Percentiles rank a stretch among this genome's conserved stretches.
phyloP scores from a whole-genome alignment of 2,113 vertebrate genomes.

The Melanostigma gelatinosum region DNA sequence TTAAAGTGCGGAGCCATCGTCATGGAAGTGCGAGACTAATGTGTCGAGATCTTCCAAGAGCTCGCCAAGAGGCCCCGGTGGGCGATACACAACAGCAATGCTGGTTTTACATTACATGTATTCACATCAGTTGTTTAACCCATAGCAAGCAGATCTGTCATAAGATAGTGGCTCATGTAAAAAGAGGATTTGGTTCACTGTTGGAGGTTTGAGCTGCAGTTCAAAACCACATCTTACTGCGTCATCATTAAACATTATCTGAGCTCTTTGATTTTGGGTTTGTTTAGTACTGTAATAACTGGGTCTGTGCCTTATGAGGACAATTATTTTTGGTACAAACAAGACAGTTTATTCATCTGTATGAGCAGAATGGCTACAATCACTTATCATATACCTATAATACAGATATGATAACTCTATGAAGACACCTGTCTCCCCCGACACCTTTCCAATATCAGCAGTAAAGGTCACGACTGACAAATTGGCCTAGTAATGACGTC shows the following conservation, averaged over 20 bases:
- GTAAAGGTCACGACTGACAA: too few species aligned
- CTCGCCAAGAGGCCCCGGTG: too few species aligned
- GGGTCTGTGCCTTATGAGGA: neutral
- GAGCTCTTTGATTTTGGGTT: neutral
- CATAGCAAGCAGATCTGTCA: neutral
- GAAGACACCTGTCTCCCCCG: too few species aligned
- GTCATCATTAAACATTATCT: neutral
- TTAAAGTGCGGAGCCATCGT: too few species aligned
- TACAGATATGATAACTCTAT: too few species aligned
- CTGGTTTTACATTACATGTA: neutral
- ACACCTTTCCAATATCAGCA: too few species aligned
- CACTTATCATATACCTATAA: neutral
- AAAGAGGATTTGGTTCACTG: too few species aligned
- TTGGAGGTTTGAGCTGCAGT: neutral
- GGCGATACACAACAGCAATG: too few species aligned
- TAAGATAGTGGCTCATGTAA: neutral
- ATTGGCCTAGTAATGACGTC: too few species aligned
- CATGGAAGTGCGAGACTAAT: too few species aligned
- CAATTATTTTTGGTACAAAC: neutral
- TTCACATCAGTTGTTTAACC: neutral
- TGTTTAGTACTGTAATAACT: neutral
- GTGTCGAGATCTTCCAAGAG: too few species aligned
- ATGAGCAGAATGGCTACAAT: neutral
- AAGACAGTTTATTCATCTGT: neutral
- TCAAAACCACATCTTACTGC: neutral